Conservation (phyloP, 1,140 invertebrate species). For the Ceratitis capitata region DNA sequence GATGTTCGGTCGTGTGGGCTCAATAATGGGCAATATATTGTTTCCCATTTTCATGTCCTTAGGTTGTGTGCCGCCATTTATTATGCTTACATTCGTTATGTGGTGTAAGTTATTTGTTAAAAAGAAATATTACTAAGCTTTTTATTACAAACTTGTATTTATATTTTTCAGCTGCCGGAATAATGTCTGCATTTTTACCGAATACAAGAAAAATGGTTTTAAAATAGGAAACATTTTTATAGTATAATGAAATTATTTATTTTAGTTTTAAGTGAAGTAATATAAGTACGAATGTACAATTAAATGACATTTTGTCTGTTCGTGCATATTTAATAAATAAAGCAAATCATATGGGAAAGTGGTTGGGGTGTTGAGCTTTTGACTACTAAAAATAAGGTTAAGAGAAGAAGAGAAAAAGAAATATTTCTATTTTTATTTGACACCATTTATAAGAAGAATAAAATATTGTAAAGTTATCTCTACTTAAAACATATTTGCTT, state of each 20-base stretch:
- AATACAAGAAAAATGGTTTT: slow-evolving; percentile 56
- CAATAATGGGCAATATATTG: slow-evolving; percentile 56
- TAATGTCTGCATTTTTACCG: slow-evolving; percentile 56
- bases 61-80: slow-evolving; percentile 59
- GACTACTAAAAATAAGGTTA: no score
- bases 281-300: no score
- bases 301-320: no score
- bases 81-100: slow-evolving; percentile 59
- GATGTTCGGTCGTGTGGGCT: slow-evolving; percentile 60
- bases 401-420: no score
- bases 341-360: no score
- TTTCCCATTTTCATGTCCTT: slow-evolving; percentile 57
- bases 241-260: background rate
- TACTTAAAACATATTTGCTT: no score
- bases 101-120: slow-evolving; percentile 52
- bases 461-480: no score
- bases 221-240: slow-evolving; percentile 45
- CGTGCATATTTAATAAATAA: no score
- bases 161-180: slow-evolving; percentile 48
- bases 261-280: background rate
- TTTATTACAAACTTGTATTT: background rate
- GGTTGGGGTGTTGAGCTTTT: no score
- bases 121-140: background rate
- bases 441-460: no score
- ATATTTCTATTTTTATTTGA: no score